Conservation (phyloP, 2,888 invertebrate species). For the Allygus modestus region DNA sequence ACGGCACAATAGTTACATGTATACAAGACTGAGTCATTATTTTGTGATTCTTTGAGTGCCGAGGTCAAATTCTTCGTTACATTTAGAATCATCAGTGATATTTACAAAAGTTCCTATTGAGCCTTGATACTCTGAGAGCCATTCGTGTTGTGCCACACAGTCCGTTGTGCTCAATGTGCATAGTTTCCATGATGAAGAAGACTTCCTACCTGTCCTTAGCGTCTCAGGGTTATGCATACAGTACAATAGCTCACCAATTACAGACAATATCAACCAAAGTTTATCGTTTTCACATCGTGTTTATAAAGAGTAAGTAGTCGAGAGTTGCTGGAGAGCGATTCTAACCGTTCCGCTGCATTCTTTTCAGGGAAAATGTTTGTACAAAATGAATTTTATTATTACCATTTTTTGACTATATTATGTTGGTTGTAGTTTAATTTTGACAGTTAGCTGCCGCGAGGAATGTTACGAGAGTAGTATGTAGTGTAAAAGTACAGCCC, state of each 20-base stretch:
- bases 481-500: constrained; percentile 30
- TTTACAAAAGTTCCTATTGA: constrained; percentile 71
- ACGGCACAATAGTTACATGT: constrained; percentile 64
- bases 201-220: constrained; percentile 65
- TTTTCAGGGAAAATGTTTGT: constrained; percentile 39
- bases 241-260: constrained; percentile 68
- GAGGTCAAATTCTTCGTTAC: constrained; percentile 65
- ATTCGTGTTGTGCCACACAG: constrained; percentile 68
- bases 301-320: neutral
- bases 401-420: neutral
- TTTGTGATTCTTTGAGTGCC: constrained; percentile 65
- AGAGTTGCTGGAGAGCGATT: constrained; percentile 11
- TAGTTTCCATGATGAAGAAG: constrained; percentile 63
- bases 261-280: constrained; percentile 44
- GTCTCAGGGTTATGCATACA: constrained; percentile 69
- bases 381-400: constrained; percentile 16
- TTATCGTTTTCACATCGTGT: constrained; percentile 37
- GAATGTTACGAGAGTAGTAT: constrained; percentile 44
- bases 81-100: constrained; percentile 69
- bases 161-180: constrained; percentile 68
- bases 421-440: constrained; percentile 44
- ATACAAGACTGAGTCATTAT: constrained; percentile 65
- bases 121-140: constrained; percentile 70
- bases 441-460: constrained; percentile 12
- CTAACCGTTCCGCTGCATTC: constrained; percentile 17